These are phyloP conservation scores for Eufriesea mexicana DNA, from an alignment of 1,140 invertebrate species.

Conservation along the genomic window DNA sequence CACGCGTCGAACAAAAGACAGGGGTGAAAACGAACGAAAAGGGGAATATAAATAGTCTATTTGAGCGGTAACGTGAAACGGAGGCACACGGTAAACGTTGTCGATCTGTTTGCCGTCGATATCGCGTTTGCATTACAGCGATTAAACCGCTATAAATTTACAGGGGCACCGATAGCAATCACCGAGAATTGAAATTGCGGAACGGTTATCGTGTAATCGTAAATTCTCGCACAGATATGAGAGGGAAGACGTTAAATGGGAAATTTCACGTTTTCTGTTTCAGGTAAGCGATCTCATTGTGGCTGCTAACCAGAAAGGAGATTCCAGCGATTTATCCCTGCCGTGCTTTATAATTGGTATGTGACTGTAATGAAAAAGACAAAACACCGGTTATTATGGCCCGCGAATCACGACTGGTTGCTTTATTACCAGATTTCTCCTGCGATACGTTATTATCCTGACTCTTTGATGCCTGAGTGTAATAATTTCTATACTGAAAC, in stretches of 20 bases:
- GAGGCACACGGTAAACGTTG: slow-evolving; percentile 15
- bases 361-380: background rate
- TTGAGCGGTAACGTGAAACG: background rate
- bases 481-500: too few species aligned
- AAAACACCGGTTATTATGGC: background rate
- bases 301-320: background rate
- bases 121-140: slow-evolving; percentile 45
- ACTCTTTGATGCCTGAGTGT: too few species aligned
- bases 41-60: slow-evolving; percentile 5
- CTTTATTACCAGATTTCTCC: background rate
- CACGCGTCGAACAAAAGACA: background rate
- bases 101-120: slow-evolving; percentile 34
- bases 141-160: slow-evolving; percentile 50
- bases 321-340: background rate
- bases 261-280: slow-evolving; percentile 47
- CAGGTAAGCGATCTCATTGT: slow-evolving; percentile 48
- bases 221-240: background rate
- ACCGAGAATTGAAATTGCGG: slow-evolving; percentile 28
- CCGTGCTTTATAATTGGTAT: background rate
- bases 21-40: background rate
- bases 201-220: slow-evolving; percentile 1
- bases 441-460: too few species aligned
- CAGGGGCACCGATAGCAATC: slow-evolving; percentile 13
- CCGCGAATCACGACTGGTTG: background rate
- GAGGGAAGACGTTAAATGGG: slow-evolving; percentile 18